Base-by-base conservation (phyloP, 2,113 vertebrate genomes). In the Calidris pugnax region DNA sequence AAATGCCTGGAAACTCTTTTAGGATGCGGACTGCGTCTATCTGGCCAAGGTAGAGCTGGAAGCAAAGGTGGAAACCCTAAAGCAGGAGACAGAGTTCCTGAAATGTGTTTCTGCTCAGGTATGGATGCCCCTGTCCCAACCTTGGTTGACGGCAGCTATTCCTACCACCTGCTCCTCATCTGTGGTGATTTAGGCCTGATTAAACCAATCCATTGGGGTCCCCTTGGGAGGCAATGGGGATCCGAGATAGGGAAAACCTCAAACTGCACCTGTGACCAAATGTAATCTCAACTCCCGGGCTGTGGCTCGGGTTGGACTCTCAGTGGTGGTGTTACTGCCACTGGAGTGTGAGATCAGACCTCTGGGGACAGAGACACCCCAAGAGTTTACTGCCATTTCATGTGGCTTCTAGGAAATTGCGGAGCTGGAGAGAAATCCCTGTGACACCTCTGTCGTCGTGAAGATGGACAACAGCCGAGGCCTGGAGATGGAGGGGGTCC, bases 391-490 rank as follows among this genome's bases (percentile, higher is more conserved):
- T 55, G 41, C 3, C 23, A 23, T 33, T 87, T 85, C n/a, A 53
- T 33, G 32, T 33, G 90, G 28, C 79, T 63, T 83, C 48, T 62
- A 99, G 99, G 99, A 99, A 96, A 90, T 98, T 3, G 45, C 71
- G 37, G 98, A 98, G 96, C 96, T 99, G 72, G 98, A 98, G 95
- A 78, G 89, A 75, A 98, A 98, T 96, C 97, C 98, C 93, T 97
- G 98, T 43, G 98, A 98, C 92, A 98, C 97, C 0, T 98, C 98
- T 5, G 98, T 99, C 12, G 68, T 98, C 14, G 93, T 99, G 37
- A 98, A 98, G 96, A 99, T 99, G 98, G 98, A 99, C 97, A 99
- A 99, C 97, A 98, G 98, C 92, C 96, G 97, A 19, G 73, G 93
- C 53, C 97, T 99, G 59, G 98, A 99, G 87, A 96, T 98, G 98